Evolutionary conservation across 2,888 invertebrate species (phyloP).

Genomic region (Eupithecia subfuscata): DNA sequence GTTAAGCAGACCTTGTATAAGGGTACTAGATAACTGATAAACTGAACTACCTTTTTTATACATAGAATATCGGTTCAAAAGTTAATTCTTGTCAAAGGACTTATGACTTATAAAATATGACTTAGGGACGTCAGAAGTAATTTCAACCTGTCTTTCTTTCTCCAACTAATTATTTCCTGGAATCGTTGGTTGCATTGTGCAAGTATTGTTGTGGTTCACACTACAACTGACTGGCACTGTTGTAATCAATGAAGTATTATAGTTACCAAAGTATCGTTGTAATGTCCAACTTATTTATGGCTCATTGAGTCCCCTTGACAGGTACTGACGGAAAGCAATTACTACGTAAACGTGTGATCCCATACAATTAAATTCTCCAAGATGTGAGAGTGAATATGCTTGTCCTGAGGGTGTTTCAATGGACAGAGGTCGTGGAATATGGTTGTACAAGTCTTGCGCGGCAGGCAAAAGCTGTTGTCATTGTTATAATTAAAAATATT

Average conservation of each 20-base stretch:
- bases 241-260: not conserved
- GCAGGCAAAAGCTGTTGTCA: no score
- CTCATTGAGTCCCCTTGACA: slow-evolving; percentile 9
- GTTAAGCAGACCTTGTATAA: no score
- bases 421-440: not conserved
- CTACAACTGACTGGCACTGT: not conserved
- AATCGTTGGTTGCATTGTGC: not conserved
- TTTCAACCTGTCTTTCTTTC: no score
- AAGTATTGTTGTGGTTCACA: not conserved
- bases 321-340: slow-evolving; percentile 5
- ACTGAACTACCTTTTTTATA: no score
- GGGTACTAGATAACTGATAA: no score
- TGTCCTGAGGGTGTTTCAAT: not conserved
- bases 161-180: not conserved
- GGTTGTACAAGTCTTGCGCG: no score
- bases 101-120: no score
- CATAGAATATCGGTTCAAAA: no score
- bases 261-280: not conserved
- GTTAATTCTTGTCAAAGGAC: no score
- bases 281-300: not conserved
- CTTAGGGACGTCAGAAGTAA: no score
- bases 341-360: slow-evolving; percentile 2
- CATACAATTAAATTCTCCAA: not conserved
- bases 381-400: not conserved
- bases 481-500: no score